Percentiles rank a stretch among this genome's conserved stretches.
Evolutionary conservation across 2,113 vertebrate genomes (phyloP).

Genomic region (Taxidea taxus): DNA sequence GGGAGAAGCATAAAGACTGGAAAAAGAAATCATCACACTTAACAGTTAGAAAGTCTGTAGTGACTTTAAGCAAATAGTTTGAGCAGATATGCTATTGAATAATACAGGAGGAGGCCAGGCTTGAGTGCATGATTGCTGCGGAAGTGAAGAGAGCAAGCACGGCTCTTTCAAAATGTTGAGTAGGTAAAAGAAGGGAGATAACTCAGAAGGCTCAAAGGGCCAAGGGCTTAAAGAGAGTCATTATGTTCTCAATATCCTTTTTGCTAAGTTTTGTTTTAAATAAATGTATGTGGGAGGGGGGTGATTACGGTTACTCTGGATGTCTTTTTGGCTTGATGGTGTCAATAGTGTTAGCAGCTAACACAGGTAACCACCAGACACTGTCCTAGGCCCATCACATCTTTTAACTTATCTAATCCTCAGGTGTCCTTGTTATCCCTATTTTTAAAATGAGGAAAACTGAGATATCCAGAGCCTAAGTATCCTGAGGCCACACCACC

Average conservation of each 20-base stretch:
- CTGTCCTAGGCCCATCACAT: not conserved
- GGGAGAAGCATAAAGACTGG: not conserved
- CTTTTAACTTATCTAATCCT: not conserved
- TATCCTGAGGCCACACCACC: not conserved
- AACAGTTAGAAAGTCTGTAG: not conserved
- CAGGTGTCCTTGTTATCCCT: not conserved
- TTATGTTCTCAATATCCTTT: not conserved
- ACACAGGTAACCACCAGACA: not conserved
- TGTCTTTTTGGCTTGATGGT: not conserved
- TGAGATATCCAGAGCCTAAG: not conserved
- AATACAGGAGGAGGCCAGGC: not conserved
- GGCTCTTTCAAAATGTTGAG: not conserved
- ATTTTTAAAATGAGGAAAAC: not conserved
- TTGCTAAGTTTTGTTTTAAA: conserved; percentile 16
- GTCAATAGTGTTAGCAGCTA: not conserved
- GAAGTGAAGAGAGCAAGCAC: not conserved
- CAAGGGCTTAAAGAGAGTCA: not conserved
- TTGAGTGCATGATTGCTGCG: not conserved
- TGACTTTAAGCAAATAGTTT: conserved; percentile 9
- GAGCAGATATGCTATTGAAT: not conserved
- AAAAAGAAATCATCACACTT: not conserved
- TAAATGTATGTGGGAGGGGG: not conserved
- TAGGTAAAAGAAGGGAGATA: not conserved
- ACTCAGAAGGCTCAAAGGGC: not conserved
- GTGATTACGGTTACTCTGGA: not conserved